Evolutionary conservation across 2,888 invertebrate genomes (phyloP).

Genomic region (Alloscopus bannaensis): DNA sequence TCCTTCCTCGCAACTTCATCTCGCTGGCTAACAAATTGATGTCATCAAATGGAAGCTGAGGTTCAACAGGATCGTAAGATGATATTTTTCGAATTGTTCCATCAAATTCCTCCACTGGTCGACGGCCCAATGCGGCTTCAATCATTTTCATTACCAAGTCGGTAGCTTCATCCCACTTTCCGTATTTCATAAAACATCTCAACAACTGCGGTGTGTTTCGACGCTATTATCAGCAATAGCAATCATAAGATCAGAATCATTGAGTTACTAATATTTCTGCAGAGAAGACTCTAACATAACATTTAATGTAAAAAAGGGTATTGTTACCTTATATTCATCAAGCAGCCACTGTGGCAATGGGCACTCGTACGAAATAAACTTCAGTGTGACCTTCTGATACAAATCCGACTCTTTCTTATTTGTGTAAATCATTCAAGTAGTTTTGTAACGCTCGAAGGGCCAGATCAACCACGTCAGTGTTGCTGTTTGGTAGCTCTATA

Average conservation of each 20-base stretch:
- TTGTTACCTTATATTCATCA: constrained; percentile 69
- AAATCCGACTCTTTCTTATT: constrained; percentile 63
- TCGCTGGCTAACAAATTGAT: constrained; percentile 67
- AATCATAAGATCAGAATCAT: constrained; percentile 13
- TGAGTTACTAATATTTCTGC: neutral
- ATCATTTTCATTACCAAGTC: constrained; percentile 65
- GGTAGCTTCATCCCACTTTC: constrained; percentile 70
- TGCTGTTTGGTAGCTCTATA: constrained; percentile 68
- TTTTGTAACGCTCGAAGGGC: constrained; percentile 68
- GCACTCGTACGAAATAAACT: constrained; percentile 60
- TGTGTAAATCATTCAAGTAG: constrained; percentile 66
- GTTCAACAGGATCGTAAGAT: constrained; percentile 64
- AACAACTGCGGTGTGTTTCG: constrained; percentile 67
- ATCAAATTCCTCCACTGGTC: constrained; percentile 68
- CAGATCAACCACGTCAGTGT: constrained; percentile 65
- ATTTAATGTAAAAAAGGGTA: neutral
- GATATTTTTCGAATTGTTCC: constrained; percentile 65
- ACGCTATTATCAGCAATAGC: constrained; percentile 53
- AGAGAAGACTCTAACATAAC: neutral
- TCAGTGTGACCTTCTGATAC: constrained; percentile 65
- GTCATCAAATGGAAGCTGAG: constrained; percentile 67
- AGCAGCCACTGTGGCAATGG: constrained; percentile 70
- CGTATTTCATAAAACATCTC: constrained; percentile 68
- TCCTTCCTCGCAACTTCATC: constrained; percentile 45
- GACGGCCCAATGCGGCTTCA: constrained; percentile 69